Conservation (phyloP, 2,113 vertebrate genomes). For the Rissa tridactyla region DNA sequence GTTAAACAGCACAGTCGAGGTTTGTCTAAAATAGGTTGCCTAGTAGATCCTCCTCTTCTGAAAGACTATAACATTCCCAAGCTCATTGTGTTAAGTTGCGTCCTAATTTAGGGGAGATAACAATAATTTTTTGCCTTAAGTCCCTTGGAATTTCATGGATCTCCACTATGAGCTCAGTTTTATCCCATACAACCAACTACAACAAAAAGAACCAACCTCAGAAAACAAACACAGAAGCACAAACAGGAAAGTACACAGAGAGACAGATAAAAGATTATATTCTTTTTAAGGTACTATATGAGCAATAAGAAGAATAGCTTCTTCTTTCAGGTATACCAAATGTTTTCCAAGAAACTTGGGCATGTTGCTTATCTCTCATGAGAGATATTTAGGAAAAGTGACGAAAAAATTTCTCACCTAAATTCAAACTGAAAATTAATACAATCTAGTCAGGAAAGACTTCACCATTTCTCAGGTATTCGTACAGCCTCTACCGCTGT, state of each 20-base stretch:
- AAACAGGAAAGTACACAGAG: not conserved
- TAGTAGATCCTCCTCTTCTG: not conserved
- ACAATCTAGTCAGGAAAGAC: not conserved
- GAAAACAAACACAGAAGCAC: not conserved
- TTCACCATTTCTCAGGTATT: not conserved
- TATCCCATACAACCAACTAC: not conserved
- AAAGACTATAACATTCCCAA: not conserved
- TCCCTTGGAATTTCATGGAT: not conserved
- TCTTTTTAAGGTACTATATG: not conserved
- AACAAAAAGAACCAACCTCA: not conserved
- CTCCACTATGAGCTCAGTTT: not conserved
- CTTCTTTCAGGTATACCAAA: not conserved
- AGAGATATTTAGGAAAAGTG: not conserved
- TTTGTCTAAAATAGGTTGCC: not conserved
- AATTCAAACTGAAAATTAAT: not conserved
- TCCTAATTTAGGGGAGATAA: not conserved
- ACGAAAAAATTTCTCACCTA: not conserved
- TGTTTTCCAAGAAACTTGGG: not conserved
- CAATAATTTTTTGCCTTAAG: not conserved
- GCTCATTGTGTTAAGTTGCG: rapidly evolving
- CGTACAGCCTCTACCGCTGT: not conserved
- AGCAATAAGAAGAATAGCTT: not conserved
- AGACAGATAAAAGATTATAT: not conserved
- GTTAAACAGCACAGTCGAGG: not conserved
- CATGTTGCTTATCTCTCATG: not conserved